Evolutionary conservation across 2,888 invertebrate species (phyloP), one percentile per base, ranked within the genome.

Genomic region (Notocelia uddmanniana): DNA sequence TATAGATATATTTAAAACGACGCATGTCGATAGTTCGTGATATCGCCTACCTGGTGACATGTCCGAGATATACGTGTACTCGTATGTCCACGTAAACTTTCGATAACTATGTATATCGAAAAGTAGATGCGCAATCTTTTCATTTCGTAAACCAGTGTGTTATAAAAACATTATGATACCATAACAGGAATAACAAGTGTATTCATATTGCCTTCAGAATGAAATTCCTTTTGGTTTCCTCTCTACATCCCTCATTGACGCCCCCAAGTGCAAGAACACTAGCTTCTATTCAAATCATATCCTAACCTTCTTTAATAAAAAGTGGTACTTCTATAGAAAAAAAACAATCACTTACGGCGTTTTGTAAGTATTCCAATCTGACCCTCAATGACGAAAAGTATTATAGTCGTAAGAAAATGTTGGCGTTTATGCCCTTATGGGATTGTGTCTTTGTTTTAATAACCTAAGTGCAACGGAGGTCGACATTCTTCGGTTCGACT

Each of bases 201-300:
- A 0, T 6, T 2, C 13, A 58, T 11, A 13, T 1, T 2, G 1
- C 34, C 19, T 26, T 26, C 37, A 58, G 37, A 21, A 6, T 58
- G 15, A 37, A 6, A 59, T 41, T 41, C 19, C 37, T 21, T 19
- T 59, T 3, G 3, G 15, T 41, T 15, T 15, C 1, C 21, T 63
- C 13, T 31, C 48, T 31, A 19, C 31, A 50, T 21, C 50, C 34
- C 63, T 52, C 19, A 52, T 52, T 63, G 15, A 34, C 62, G 26
- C 31, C 26, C 48, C 31, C 62, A 62, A 62, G 19, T 34, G 19
- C 50, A 52, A 52, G 31, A 52, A 52, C 19, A 63, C 83, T 77
- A 75, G 78, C 83, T 85, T 84, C 86, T 87, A 90, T 91, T 91
- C 89, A 90, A 90, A 91, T 91, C 89, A 5, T 90, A 90, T 90